Evolutionary conservation across 2,888 invertebrate species (phyloP).

Genomic region (Lepidochrysops patricia): DNA sequence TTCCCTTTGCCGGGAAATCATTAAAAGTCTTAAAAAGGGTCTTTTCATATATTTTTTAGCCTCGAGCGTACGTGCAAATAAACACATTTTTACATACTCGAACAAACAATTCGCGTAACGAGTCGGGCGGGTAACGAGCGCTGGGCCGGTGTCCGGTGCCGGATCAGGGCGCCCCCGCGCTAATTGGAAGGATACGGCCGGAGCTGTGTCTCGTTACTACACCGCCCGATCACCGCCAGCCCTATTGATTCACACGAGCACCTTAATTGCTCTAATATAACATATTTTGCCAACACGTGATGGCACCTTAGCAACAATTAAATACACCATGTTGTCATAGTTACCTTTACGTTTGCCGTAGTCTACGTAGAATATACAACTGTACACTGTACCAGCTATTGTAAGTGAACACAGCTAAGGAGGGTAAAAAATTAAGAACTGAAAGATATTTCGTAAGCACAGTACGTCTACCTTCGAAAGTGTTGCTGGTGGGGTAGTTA

Average conservation of each 20-base stretch:
- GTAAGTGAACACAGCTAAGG: neutral
- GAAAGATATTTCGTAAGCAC: too few relatives aligned
- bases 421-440: too few relatives aligned
- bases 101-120: conserved; percentile 74
- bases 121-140: conserved; percentile 67
- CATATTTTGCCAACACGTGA: neutral
- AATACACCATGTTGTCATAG: neutral
- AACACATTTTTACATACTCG: conserved; percentile 75
- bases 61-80: conserved; percentile 73
- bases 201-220: conserved; percentile 63
- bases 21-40: conserved; percentile 74
- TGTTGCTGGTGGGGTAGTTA: neutral
- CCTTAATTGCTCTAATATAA: neutral
- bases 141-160: conserved; percentile 20
- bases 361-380: too few relatives aligned
- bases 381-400: too few relatives aligned
- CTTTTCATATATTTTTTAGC: conserved; percentile 71
- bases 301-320: neutral
- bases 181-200: conserved; percentile 67
- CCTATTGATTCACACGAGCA: conserved; percentile 31
- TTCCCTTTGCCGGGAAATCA: conserved; percentile 75
- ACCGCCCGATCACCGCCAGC: conserved; percentile 33
- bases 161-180: conserved; percentile 23
- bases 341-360: too few relatives aligned
- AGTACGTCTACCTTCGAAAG: too few relatives aligned